A percentile compares a stretch with the other conserved stretches of the same genome.
These are phyloP conservation scores for Teleiodes luculella DNA, from an alignment of 2,888 invertebrate species.

Conservation along the genomic window DNA sequence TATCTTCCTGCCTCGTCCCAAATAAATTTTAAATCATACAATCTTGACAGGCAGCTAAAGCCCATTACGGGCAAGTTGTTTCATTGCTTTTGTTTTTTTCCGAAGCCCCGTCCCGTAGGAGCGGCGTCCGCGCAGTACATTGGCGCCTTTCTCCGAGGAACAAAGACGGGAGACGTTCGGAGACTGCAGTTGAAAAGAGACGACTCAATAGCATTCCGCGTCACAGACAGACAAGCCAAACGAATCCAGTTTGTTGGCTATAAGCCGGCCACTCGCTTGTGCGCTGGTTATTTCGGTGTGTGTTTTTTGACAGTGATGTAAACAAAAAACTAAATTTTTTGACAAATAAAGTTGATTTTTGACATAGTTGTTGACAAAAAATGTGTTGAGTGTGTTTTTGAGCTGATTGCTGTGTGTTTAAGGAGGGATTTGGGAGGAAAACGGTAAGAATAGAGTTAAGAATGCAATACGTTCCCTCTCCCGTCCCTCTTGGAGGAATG, in stretches of 20 bases:
- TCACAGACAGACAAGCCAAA: slow-evolving; percentile 57
- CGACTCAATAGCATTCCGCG: slow-evolving; percentile 64
- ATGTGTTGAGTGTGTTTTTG: slow-evolving; percentile 47
- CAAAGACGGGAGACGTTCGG: slow-evolving; percentile 37
- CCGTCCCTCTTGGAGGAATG: slow-evolving; percentile 74
- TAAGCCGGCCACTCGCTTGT: slow-evolving; percentile 58
- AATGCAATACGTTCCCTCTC: slow-evolving; percentile 70
- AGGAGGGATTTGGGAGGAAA: slow-evolving; percentile 37
- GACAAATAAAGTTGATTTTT: slow-evolving; percentile 31
- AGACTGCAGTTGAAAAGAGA: slow-evolving; percentile 44
- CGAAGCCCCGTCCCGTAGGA: slow-evolving; percentile 62
- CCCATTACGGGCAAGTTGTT: slow-evolving; percentile 61
- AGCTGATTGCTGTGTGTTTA: slow-evolving; percentile 25
- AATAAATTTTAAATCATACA: slow-evolving; percentile 58
- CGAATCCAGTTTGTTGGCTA: slow-evolving; percentile 72
- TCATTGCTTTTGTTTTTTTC: slow-evolving; percentile 70
- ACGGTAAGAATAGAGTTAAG: slow-evolving; percentile 70
- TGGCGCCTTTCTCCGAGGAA: slow-evolving; percentile 72
- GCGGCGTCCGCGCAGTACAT: slow-evolving; percentile 67
- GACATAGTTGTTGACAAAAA: slow-evolving; percentile 45
- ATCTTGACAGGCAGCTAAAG: slow-evolving; percentile 64
- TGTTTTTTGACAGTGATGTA: slow-evolving; percentile 61
- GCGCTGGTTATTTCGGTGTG: slow-evolving; percentile 30
- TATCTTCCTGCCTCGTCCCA: slow-evolving; percentile 37
- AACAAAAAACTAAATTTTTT: slow-evolving; percentile 55